phyloP scores from a whole-genome alignment of 2,888 invertebrate species.

The Ischnus inquisitorius region DNA sequence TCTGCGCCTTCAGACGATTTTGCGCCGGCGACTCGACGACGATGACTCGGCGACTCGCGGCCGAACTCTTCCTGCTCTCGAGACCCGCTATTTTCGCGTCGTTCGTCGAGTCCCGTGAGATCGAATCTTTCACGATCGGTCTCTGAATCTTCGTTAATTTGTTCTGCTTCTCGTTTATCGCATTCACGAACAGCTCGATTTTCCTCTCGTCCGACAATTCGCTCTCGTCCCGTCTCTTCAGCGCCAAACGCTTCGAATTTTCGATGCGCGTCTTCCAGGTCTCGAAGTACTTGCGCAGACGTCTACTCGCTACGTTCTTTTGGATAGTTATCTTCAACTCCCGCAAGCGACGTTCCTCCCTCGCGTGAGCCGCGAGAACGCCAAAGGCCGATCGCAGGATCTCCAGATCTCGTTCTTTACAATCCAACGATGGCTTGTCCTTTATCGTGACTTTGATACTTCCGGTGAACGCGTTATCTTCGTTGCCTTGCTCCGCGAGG shows the following conservation, averaged over 20 bases:
- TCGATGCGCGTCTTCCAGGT: conserved; percentile 74
- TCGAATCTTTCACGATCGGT: conserved; percentile 27
- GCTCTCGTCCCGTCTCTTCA: conserved; percentile 66
- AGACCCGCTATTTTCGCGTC: conserved; percentile 20
- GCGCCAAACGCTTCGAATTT: conserved; percentile 57
- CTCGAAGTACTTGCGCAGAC: conserved; percentile 74
- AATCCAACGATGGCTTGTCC: conserved; percentile 75
- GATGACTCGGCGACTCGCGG: conserved; percentile 5
- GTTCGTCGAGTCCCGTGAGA: conserved; percentile 37
- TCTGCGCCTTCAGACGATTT: conserved; percentile 87
- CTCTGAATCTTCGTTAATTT: conserved; percentile 66
- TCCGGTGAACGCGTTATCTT: conserved; percentile 52
- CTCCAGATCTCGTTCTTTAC: conserved; percentile 64
- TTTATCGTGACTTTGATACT: conserved; percentile 80
- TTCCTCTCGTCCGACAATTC: conserved; percentile 77
- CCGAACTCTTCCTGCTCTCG: conserved; percentile 38
- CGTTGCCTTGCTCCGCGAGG: conserved; percentile 33
- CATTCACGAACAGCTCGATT: conserved; percentile 80
- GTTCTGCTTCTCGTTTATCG: conserved; percentile 79
- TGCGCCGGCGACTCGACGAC: conserved; percentile 76
- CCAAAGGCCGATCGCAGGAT: conserved; percentile 73
- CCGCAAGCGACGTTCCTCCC: conserved; percentile 73
- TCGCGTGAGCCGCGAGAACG: conserved; percentile 71
- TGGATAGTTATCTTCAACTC: conserved; percentile 75
- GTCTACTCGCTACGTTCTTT: conserved; percentile 65